phyloP scores from a whole-genome alignment of 2,888 invertebrate species.

The Danaus chrysippus region DNA sequence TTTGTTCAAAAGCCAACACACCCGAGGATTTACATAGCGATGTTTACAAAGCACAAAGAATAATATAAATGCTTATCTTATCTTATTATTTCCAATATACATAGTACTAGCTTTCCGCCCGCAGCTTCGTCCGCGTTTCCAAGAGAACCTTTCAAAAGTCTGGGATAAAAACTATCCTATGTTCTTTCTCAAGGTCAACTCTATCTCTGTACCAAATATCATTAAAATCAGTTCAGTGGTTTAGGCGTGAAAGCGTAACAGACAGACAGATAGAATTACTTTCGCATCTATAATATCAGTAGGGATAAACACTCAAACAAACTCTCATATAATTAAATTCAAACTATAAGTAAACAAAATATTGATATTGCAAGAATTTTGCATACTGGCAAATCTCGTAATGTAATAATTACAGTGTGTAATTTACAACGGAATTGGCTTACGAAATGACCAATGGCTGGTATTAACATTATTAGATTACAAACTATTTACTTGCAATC shows the following conservation, averaged over 20 bases:
- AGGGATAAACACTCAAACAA: background rate
- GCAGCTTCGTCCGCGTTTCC: no score
- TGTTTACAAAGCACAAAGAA: background rate
- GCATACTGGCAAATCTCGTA: background rate
- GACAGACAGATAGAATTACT: no score
- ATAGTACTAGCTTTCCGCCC: no score
- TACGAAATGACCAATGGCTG: background rate
- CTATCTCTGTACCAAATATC: no score
- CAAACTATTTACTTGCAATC: background rate
- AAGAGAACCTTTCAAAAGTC: no score
- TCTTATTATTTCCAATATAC: background rate
- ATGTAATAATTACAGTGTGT: background rate
- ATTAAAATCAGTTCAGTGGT: no score
- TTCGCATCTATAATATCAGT: no score
- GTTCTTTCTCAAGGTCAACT: no score
- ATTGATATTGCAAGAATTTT: background rate
- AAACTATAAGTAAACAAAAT: background rate
- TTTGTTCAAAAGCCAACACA: conserved; percentile 1
- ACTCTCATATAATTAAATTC: no score
- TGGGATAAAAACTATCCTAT: no score
- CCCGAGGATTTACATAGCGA: background rate
- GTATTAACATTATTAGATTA: background rate
- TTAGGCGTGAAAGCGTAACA: no score
- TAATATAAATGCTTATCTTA: background rate
- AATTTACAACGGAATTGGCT: background rate